Base-by-base conservation (phyloP, 2,888 invertebrate species). In the Brachyptera putata region DNA sequence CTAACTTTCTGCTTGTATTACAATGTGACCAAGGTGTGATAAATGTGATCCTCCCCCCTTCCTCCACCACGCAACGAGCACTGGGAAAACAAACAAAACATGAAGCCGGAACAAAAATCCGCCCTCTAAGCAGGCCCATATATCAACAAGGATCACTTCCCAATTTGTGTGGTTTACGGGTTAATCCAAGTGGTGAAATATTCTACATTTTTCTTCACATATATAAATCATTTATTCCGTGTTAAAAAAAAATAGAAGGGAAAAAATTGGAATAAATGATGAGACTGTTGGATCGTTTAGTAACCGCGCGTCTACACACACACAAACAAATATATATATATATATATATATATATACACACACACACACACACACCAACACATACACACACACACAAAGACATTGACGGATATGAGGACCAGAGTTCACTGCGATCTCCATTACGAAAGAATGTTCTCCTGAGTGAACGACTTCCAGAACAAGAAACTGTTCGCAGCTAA, bases 131-230 rank as follows among this genome's bases (percentile, higher is more conserved):
- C 43, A 7, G 26, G 9, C 13, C 56, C 24, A 60, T 60, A 57
- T 49, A 39, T 60, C 60, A 60, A 37, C 24, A 16, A 48, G 60
- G 60, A 60, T 60, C 60, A 60, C 60, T 60, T 60, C 60, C 57
- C 56, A 57, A 60, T 57, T 53, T 60, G 49, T 56, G 57, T 56
- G 57, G 57, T 24, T 57, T 57, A 49, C 26, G 22, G 37, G 37
- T 25, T 60, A 60, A 60, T 60, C 60, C 60, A 11, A 5, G 50
- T 30, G 48, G 49, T 56, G 57, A 57, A 56, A 50, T 49, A 50
- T 48, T 37, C 50, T 60, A 49, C 48, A 56, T 57, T 57, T 60
- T 60, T 57, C 46, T 11, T 21, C 30, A 26, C 30, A 30, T n/a
- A 53, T 53, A 60, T 55, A 59, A 60, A 60, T 46, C 43, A 25